Evolutionary conservation across 2,797 vertebrate genomes (phyloP), one percentile per base, ranked within the genome.

Genomic region (Tragelaphus eurycerus): DNA sequence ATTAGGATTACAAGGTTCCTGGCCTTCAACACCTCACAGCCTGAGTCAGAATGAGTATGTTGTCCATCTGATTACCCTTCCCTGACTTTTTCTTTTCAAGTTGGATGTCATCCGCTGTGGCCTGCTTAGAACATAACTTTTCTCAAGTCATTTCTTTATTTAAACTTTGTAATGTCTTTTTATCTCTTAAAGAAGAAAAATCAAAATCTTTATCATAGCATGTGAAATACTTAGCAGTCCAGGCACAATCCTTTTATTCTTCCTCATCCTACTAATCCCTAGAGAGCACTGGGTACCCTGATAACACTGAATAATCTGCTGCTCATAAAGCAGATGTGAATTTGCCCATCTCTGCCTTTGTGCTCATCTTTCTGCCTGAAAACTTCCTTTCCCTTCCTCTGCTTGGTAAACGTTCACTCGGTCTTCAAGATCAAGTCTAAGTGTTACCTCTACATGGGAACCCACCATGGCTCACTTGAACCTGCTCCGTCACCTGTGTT

Each of bases 51-150:
- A 90, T 78, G 59, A 67, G 4, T 79, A 8, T 50, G 95, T 74
- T 83, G 29, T 64, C 29, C 57, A 88, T 71, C 15, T 79, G 8
- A 82, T 29, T 43, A 43, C 23, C 43, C 38, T 90, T 78, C 0
- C 21, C 31, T 64, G 64, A 81, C 25, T 93, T 67, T 89, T 67
- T 17, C 89, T 78, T 94, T 89, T 86, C 55, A 84, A 81, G 13
- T 38, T 78, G 31, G 38, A 83, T 90, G 21, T 19, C 55, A 92
- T 57, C 43, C n/a, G 7, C 17, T 74, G 29, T 17, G 29, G 55
- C 34, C 48, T 89, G 91, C 93, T 67, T 15, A 89, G 89, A 97
- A 93, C 38, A 38, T 83, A 54, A 79, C 52, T 89, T 87, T 48
- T 57, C 34, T 64, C 62, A 95, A 14, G 29, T 76, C 48, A 50